phyloP scores from a whole-genome alignment of 2,113 vertebrate genomes.

The Laterallus jamaicensis region DNA sequence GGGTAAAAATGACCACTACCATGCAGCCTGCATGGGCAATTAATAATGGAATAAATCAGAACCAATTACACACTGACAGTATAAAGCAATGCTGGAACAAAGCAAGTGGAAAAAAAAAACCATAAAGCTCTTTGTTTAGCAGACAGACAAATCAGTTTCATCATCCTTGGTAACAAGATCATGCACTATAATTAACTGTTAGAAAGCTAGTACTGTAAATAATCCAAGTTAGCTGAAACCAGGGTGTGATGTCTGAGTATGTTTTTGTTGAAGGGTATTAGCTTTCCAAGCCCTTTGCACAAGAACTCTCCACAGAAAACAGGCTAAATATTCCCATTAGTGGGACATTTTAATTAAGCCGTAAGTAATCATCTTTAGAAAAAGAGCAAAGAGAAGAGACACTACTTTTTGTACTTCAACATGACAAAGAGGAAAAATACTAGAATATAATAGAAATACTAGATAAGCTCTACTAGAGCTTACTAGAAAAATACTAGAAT shows the following conservation, averaged over 20 bases:
- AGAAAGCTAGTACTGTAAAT: slow-evolving; percentile 13
- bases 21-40: not conserved
- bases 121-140: slow-evolving; percentile 16
- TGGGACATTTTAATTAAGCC: not conserved
- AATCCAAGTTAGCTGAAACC: slow-evolving; percentile 43
- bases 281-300: not conserved
- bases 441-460: too few species aligned
- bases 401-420: not conserved
- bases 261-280: not conserved
- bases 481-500: too few species aligned
- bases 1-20: not conserved
- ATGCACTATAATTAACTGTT: slow-evolving; percentile 28
- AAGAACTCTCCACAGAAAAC: not conserved
- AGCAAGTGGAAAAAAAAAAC: not conserved
- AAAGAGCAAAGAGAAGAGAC: not conserved
- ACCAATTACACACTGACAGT: not conserved
- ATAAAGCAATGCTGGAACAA: slow-evolving; percentile 6
- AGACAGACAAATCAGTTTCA: slow-evolving; percentile 23
- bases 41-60: slow-evolving; percentile 4
- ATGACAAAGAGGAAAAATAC: not conserved
- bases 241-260: not conserved
- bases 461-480: too few species aligned
- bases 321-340: not conserved
- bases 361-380: not conserved
- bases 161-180: slow-evolving; percentile 36